Base-by-base conservation (phyloP, 2,888 invertebrate genomes). In the Hyalella azteca region DNA sequence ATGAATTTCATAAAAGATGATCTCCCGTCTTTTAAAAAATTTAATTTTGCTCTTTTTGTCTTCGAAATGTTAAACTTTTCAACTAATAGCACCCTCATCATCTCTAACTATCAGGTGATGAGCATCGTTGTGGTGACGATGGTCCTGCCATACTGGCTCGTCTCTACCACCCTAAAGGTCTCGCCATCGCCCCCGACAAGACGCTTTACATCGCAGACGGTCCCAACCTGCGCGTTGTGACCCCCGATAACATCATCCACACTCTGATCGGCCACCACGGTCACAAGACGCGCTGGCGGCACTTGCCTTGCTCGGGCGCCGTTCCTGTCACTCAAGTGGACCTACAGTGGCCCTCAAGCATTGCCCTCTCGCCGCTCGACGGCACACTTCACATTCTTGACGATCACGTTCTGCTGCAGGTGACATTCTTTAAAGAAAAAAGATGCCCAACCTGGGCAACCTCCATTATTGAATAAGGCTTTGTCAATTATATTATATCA, bases 201-300 rank as follows among this genome's bases (percentile, higher is more conserved):
- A 95, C 96, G 22, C 95, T 98, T 93, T 99, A 96, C 88, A 94
- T 98, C 84, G 97, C 98, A 78, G 98, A 99, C 88, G 98, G 98
- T 76, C 96, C 97, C 1, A 97, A 97, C 87, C 96, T 99, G 82
- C 92, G 98, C 84, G 94, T 94, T 45, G 96, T 99, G 11, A 96
- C 96, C 90, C 86, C 87, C 26, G 87, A 88, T 82, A 96, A 96
- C 66, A 92, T 95, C 78, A 97, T 98, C 85, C 94, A 95, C 86
- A 98, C 98, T 0, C 90, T 98, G 85, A 95, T 98, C 79, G 98
- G 98, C 19, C 95, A 95, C 88, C 97, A 97, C 87, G 95, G 95
- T 2, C 97, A 97, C 89, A 95, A 96, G 86, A 94, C 95, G 87
- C 94, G 95, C 86, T 97, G 96, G 96, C 93, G 94, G 85, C 96